A percentile compares a stretch with the other conserved stretches of the same genome.
phyloP scores from a whole-genome alignment of 2,797 vertebrate genomes.

The Anabacerthia variegaticeps region DNA sequence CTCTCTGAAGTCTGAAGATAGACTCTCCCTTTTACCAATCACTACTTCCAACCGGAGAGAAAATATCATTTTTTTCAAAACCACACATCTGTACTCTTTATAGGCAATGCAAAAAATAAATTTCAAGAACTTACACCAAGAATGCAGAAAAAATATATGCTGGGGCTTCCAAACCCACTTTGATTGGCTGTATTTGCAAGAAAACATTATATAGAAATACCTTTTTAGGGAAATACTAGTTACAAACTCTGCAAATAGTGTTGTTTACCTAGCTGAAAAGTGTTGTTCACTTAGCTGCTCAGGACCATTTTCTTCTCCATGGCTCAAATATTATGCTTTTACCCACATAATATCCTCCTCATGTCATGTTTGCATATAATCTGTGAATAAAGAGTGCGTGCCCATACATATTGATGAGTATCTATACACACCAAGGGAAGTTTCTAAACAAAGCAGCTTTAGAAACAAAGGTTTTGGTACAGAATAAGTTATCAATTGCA shows the following conservation, averaged over 20 bases:
- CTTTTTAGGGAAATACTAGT: background rate
- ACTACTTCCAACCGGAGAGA: background rate
- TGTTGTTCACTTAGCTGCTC: background rate
- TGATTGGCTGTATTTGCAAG: background rate
- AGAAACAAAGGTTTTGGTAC: background rate
- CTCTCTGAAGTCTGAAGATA: background rate
- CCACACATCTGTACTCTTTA: background rate
- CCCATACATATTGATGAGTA: background rate
- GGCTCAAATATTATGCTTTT: background rate
- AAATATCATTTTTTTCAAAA: background rate
- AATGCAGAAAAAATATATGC: background rate
- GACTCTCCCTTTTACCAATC: background rate
- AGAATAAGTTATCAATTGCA: background rate
- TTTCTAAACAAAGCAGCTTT: background rate
- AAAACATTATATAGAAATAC: background rate
- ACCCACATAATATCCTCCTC: background rate
- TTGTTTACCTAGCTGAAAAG: background rate
- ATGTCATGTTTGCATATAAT: background rate
- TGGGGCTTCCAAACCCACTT: background rate
- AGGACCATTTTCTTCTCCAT: background rate
- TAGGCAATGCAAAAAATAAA: background rate
- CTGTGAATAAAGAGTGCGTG: no score
- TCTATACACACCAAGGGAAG: rapidly evolving
- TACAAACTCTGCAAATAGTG: background rate
- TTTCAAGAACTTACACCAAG: background rate